Percentiles rank a stretch among this genome's conserved stretches.
These are phyloP conservation scores for Parnassius smintheus DNA, from an alignment of 2,888 invertebrate species.

Conservation along the genomic window DNA sequence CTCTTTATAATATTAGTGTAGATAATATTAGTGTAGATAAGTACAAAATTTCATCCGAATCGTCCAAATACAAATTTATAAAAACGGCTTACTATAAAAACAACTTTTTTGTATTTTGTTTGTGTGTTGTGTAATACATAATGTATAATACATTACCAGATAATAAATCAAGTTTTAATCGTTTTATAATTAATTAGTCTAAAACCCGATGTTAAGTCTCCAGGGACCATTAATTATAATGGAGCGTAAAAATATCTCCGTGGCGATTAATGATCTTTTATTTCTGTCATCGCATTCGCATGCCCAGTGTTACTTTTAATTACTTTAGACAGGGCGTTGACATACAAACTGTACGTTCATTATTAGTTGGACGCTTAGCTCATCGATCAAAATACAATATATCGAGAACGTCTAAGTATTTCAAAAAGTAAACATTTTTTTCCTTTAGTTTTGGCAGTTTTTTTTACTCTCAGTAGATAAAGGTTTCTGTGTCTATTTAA, in stretches of 20 bases:
- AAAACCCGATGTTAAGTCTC: slow-evolving; percentile 1
- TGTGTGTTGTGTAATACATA: too few species aligned
- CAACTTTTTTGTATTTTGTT: too few species aligned
- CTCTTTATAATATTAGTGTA: too few species aligned
- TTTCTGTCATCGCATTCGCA: slow-evolving; percentile 9
- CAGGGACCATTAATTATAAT: slow-evolving; percentile 15
- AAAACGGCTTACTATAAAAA: too few species aligned
- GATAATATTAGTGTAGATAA: too few species aligned
- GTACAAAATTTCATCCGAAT: too few species aligned
- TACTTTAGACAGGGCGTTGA: slow-evolving; percentile 22
- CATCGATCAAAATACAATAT: background rate
- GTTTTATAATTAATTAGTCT: slow-evolving; percentile 1
- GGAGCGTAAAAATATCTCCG: slow-evolving; percentile 12
- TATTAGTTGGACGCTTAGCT: slow-evolving; percentile 13
- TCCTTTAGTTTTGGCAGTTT: background rate
- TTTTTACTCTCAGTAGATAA: background rate
- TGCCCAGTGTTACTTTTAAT: slow-evolving; percentile 19
- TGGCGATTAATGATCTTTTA: slow-evolving; percentile 18
- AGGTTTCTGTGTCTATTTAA: too few species aligned
- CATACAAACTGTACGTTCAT: slow-evolving; percentile 6
- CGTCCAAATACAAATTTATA: too few species aligned
- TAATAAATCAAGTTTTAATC: too few species aligned
- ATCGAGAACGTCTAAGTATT: background rate
- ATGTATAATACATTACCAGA: too few species aligned
- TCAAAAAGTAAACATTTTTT: background rate